Percentiles rank a stretch among this genome's conserved stretches.
Evolutionary conservation across 2,888 invertebrate species (phyloP).

Genomic region (Micoletzkya japonica): DNA sequence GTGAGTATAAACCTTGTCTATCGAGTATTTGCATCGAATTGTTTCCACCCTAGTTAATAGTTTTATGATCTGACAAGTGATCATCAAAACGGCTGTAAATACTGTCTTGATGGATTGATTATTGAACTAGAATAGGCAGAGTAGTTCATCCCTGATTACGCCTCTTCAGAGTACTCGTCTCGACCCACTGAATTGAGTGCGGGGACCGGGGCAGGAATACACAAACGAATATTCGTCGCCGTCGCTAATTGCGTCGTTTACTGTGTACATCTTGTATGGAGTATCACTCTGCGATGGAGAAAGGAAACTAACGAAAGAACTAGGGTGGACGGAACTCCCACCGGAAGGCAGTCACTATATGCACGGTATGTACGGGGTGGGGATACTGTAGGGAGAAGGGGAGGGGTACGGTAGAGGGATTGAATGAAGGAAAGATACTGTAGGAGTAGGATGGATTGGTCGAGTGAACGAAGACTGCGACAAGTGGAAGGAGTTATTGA

Average conservation of each 20-base stretch:
- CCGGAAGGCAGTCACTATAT: background rate
- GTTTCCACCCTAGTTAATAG: no score
- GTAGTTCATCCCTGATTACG: no score
- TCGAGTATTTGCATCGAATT: no score
- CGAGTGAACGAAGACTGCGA: constrained; percentile 4
- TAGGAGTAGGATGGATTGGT: background rate
- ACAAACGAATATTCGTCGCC: background rate
- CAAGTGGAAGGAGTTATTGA: constrained; percentile 10
- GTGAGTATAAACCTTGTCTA: no score
- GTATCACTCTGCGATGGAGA: constrained; percentile 33
- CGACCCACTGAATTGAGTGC: background rate
- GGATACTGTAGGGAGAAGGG: background rate
- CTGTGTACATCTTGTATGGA: constrained; percentile 42
- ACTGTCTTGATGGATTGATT: no score
- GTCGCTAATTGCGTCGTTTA: constrained; percentile 35
- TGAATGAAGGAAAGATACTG: background rate
- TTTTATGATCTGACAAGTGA: no score
- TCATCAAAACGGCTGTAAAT: no score
- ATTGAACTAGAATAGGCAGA: no score
- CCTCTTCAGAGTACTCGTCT: no score
- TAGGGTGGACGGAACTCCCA: background rate
- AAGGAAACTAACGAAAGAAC: constrained; percentile 9
- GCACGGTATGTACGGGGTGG: background rate
- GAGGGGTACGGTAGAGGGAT: background rate
- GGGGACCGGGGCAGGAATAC: background rate